Base-by-base conservation (phyloP, 2,113 vertebrate genomes). In the Dasyurus viverrinus region DNA sequence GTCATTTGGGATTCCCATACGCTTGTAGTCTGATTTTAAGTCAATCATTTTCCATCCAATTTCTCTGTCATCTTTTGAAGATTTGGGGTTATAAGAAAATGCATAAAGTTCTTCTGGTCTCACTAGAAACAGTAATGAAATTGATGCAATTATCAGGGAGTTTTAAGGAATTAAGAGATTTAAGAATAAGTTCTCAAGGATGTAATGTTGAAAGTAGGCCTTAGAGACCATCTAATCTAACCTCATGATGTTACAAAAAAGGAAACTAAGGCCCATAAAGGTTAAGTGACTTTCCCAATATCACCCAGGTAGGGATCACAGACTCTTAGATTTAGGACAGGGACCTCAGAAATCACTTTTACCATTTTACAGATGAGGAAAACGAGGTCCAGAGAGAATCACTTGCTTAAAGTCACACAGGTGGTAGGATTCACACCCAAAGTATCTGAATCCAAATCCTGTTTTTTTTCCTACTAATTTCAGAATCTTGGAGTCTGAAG, bases 81-180 rank as follows among this genome's bases (percentile, higher is more conserved):
- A 97, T 91, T 99, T 98, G 2, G 98, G 99, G 76, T 99, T 99
- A 94, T 99, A 99, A 47, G 98, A 98, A 95, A 99, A 99, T 52
- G 99, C 99, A 97, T 99, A 99, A 91, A 99, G 98, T 52, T 99
- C 99, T 96, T 99, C 99, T 0, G 97, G 92, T 96, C 98, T 98
- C 95, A 96, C 99, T 99, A 95, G 54, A 93, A 89, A 76, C 2
- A 97, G 27, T 10, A 54, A 95, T 68, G 47, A 57, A 91, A 91
- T 92, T 23, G 92, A 94, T 68, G 2, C 52, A 92, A 93, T 46
- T 60, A 46, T 53, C 52, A 97, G 19, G 89, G 3, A 91, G 95
- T 94, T 27, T 93, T 94, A 93, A 60, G 92, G 57, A 93, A n/a
- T 1, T 30, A 90, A 60, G 93, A 52, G 50, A 52, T 52, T 53